phyloP scores from a whole-genome alignment of 2,888 invertebrate species.

The Aproaerema taeniolella region DNA sequence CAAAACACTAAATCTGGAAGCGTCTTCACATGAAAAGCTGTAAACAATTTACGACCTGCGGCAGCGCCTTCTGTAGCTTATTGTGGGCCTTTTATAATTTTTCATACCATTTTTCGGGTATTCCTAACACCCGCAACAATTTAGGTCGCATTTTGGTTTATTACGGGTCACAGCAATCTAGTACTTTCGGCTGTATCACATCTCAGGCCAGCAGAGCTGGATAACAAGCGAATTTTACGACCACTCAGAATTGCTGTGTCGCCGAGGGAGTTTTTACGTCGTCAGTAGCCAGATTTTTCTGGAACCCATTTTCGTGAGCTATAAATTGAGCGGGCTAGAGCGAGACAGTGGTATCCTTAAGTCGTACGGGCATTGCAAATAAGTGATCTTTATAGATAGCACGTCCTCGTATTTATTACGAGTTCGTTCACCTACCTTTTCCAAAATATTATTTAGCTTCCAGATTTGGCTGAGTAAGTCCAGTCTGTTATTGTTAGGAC shows the following conservation, averaged over 20 bases:
- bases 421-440: constrained; percentile 19
- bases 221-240: constrained; percentile 61
- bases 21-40: no score
- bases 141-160: neutral
- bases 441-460: no score
- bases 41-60: no score
- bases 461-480: no score
- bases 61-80: no score
- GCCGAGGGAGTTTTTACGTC: constrained; percentile 28
- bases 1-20: no score
- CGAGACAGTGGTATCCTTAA: neutral
- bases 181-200: constrained; percentile 30
- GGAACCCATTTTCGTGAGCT: constrained; percentile 25
- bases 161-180: constrained; percentile 1
- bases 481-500: constrained; percentile 13
- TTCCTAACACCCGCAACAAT: no score
- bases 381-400: constrained; percentile 12
- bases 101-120: no score
- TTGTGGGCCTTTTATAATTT: no score
- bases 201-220: constrained; percentile 30
- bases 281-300: constrained; percentile 30
- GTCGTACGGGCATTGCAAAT: constrained; percentile 1
- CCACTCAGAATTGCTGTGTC: constrained; percentile 36
- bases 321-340: constrained; percentile 8
- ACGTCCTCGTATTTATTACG: constrained; percentile 13